phyloP scores from a whole-genome alignment of 1,140 invertebrate genomes.

The Heliconius congener region DNA sequence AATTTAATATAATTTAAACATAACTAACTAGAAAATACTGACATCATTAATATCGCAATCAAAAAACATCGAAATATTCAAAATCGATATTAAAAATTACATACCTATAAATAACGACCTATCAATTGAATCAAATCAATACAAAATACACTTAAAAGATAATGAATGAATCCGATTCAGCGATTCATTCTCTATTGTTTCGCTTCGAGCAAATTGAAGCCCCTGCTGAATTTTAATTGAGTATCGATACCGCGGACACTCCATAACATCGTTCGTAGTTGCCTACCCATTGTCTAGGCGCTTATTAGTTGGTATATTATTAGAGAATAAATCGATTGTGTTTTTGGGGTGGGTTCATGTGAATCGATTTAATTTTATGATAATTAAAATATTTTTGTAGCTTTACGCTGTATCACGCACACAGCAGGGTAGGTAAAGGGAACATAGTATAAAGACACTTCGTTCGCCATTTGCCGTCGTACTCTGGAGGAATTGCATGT shows the following conservation, averaged over 20 bases:
- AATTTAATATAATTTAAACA: too few relatives aligned
- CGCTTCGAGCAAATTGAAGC: not conserved
- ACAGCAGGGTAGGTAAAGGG: too few relatives aligned
- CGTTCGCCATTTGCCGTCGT: too few relatives aligned
- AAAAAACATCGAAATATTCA: too few relatives aligned
- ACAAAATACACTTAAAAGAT: not conserved
- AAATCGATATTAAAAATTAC: too few relatives aligned
- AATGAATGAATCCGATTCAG: not conserved
- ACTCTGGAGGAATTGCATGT: too few relatives aligned
- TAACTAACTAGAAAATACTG: too few relatives aligned
- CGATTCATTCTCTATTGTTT: not conserved
- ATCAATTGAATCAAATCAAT: not conserved
- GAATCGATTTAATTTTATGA: not conserved
- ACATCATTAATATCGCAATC: too few relatives aligned
- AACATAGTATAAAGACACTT: too few relatives aligned
- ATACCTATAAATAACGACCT: too few relatives aligned
- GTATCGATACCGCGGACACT: not conserved
- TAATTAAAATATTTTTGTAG: too few relatives aligned
- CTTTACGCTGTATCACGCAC: too few relatives aligned
- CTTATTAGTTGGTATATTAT: not conserved
- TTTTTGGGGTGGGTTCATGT: not conserved
- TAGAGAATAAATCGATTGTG: not conserved
- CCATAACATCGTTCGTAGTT: not conserved
- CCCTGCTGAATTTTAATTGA: constrained; percentile 11
- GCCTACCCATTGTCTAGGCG: not conserved